Evolutionary conservation across 2,113 vertebrate species (phyloP).

Genomic region (Pagrus major): DNA sequence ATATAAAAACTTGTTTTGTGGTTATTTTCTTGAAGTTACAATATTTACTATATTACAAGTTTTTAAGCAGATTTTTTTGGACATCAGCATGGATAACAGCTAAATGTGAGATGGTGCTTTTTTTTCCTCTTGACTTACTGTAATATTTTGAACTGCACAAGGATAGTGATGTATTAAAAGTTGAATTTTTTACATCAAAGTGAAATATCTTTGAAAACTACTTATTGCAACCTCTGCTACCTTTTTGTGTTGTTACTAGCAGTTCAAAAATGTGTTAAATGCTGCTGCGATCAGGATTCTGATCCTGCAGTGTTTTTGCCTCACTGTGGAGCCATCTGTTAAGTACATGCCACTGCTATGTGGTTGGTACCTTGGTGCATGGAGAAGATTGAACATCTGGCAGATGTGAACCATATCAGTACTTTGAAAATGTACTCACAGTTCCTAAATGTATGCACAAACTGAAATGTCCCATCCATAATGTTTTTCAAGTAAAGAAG

Average conservation of each 20-base stretch:
- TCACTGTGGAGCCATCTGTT: constrained; percentile 25
- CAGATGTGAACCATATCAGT: constrained; percentile 15
- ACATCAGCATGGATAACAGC: constrained; percentile 33
- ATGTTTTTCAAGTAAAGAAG: constrained; percentile 7
- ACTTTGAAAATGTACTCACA: constrained; percentile 21
- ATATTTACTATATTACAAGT: constrained; percentile 69
- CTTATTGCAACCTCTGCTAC: constrained; percentile 27
- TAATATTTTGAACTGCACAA: constrained; percentile 68
- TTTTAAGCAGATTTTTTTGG: constrained; percentile 55
- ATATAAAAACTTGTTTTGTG: constrained; percentile 80
- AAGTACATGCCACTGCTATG: background rate
- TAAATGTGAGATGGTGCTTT: constrained; percentile 67
- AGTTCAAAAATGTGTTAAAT: constrained; percentile 22
- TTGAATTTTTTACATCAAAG: constrained; percentile 43
- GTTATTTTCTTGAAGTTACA: constrained; percentile 75
- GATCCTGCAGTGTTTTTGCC: constrained; percentile 13
- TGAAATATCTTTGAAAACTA: constrained; percentile 20
- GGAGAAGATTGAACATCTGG: background rate
- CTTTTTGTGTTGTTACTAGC: constrained; percentile 53
- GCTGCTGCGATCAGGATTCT: constrained; percentile 7
- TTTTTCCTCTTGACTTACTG: constrained; percentile 53
- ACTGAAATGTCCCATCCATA: constrained; percentile 6
- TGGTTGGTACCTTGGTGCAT: background rate
- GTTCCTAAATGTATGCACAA: background rate
- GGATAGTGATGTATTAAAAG: constrained; percentile 50